Evolutionary conservation across 2,113 vertebrate genomes (phyloP), one percentile per base, ranked within the genome.

Genomic region (Heterotis niloticus): DNA sequence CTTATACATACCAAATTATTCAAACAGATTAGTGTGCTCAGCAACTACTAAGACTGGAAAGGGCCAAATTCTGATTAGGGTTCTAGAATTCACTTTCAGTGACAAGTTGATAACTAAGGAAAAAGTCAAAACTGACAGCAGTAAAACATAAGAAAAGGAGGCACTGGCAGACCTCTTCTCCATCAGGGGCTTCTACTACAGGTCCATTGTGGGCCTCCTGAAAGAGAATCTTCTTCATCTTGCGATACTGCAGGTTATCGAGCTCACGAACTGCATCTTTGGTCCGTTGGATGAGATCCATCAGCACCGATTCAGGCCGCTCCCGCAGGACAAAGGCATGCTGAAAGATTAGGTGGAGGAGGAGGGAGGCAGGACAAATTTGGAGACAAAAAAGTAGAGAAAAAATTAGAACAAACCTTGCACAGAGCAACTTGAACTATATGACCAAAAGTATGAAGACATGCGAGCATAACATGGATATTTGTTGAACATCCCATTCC

Each of bases 221-320:
- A 90, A 99, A 99, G 85, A 99, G 95, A 80, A 99, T 94, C 87
- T 99, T 99, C 91, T 99, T 99, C 98, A 99, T 98, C 88, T 99
- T 99, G 84, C 96, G 95, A 88, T 98, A 99, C 88, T 99, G 97
- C 82, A 99, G 93, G 92, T 99, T 99, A 92, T 99, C 98, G 86
- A 99, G 90, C 79, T 99, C 98, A 84, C 98, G 93, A 83, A 99
- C 98, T 0, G 97, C 98, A 88, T 99, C 97, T 85, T 99, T 99
- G 80, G 98, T 99, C 87, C 98, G 95, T 90, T 93, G 95, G 86
- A 99, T 99, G 83, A 99, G 94, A 88, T 99, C 98, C 90, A 97
- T 94, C 85, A 99, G 93, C 87, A 99, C 98, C 4, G 97, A 97
- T 85, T 98, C 96, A 0, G 97, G 95, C 52, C 98, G 93, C 78